A percentile compares a stretch with the other conserved stretches of the same genome.
phyloP scores from a whole-genome alignment of 2,888 invertebrate genomes.

The Drosophila putrida region DNA sequence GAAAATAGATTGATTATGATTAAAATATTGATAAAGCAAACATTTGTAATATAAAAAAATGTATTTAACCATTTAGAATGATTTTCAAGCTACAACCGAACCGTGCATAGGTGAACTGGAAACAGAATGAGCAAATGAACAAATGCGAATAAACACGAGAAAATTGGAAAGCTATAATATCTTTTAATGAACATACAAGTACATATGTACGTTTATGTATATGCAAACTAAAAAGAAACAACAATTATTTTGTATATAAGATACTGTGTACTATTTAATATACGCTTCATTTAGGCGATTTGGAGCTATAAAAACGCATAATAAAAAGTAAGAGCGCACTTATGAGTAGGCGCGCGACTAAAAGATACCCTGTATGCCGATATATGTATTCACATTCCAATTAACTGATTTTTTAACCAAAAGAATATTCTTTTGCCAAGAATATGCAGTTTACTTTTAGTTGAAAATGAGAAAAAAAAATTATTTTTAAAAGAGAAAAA shows the following conservation, averaged over 20 bases:
- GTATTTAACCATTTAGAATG: neutral
- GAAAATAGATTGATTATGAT: neutral
- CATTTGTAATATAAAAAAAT: neutral
- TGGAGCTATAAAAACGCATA: conserved; percentile 17
- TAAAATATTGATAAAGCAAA: neutral
- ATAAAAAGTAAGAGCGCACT: conserved; percentile 3
- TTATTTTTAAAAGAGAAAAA: neutral
- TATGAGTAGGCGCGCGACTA: neutral
- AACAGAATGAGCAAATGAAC: conserved; percentile 17
- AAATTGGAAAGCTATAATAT: conserved; percentile 6
- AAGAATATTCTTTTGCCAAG: neutral
- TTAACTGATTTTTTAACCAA: neutral
- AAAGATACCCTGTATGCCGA: conserved; percentile 2
- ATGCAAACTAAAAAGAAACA: conserved; percentile 2
- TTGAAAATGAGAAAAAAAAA: neutral
- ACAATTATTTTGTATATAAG: conserved; percentile 8
- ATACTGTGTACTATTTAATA: neutral
- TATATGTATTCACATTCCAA: neutral
- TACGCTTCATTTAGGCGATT: conserved; percentile 11
- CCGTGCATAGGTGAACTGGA: conserved; percentile 8
- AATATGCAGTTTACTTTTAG: neutral
- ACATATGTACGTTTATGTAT: neutral
- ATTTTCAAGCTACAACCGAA: conserved; percentile 10
- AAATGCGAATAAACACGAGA: conserved; percentile 1
- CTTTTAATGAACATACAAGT: neutral